These are phyloP conservation scores for Drosophila paracracens DNA, from an alignment of 2,888 invertebrate species.

Conservation along the genomic window DNA sequence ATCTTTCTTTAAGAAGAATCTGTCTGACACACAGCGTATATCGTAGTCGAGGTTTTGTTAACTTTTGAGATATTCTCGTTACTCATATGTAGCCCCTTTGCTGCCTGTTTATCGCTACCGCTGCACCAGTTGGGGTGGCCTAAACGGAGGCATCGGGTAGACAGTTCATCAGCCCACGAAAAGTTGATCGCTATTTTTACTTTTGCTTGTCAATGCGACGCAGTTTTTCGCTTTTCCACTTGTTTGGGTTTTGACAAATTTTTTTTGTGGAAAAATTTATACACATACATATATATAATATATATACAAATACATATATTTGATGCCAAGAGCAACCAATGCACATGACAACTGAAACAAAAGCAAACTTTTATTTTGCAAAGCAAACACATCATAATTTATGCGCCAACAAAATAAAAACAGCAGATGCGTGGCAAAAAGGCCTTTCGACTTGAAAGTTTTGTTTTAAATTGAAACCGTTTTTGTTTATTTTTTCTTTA, in stretches of 20 bases:
- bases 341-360: constrained; percentile 28
- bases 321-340: constrained; percentile 35
- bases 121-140: constrained; percentile 9
- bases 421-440: constrained; percentile 28
- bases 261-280: constrained; percentile 28
- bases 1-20: not conserved
- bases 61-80: constrained; percentile 12
- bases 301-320: constrained; percentile 9
- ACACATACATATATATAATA: not conserved
- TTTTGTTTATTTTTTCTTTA: constrained; percentile 13
- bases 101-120: constrained; percentile 30
- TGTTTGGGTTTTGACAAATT: constrained; percentile 38
- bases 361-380: constrained; percentile 47
- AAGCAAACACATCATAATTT: constrained; percentile 46
- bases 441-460: constrained; percentile 20
- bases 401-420: constrained; percentile 38
- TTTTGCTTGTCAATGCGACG: constrained; percentile 21
- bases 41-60: not conserved
- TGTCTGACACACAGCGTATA: constrained; percentile 24
- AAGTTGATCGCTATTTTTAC: constrained; percentile 50
- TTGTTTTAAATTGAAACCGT: constrained; percentile 15
- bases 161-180: constrained; percentile 47
- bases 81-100: constrained; percentile 32
- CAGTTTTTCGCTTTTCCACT: constrained; percentile 39
- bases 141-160: constrained; percentile 12